Base-by-base conservation (phyloP, 2,888 invertebrate species). In the Sicus ferrugineus region DNA sequence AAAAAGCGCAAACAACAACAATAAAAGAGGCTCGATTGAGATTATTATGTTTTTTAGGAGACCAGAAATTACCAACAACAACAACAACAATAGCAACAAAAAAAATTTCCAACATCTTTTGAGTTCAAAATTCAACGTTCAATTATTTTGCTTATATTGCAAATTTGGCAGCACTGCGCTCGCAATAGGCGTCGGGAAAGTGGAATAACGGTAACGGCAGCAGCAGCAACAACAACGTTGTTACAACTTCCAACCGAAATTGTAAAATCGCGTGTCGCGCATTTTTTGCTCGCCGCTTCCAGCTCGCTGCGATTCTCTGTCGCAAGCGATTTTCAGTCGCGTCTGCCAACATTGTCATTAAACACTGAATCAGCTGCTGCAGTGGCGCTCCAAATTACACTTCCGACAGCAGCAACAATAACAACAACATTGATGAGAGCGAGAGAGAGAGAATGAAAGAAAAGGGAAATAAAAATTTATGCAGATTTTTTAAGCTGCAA, bases 381-480 rank as follows among this genome's bases (percentile, higher is more conserved):
- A 38, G 11, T 9, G 38, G 7, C 11, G 38, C 2, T 7, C 16
- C 42, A 42, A 16, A 16, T n/a, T 16, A 1, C 42, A 42, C 3
- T 9, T 6, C 11, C 42, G n/a, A 5, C 11, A 9, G n/a, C 42
- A 42, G 3, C 9, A 16, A 16, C 9, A 16, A 42, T 9, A 42
- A 16, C 9, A 42, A 42, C 2, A n/a, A 9, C 42, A n/a, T n/a
- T 42, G 16, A 42, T n/a, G n/a, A 42, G 14, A 42, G 16, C 14
- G 14, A n/a, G n/a, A 1, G 42, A 11, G 16, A 9, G 42, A 42
- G 1, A 42, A 28, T 30, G 16, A 56, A 56, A 28, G 11, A 56
- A 56, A 59, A 31, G 1, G n/a, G 21, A 59, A 59, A 19, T 59
- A 11, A 38, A 58, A 59, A 21, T 59, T 62, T 62, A 62, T 62